These are phyloP conservation scores for Willowsia nigromaculata DNA, from an alignment of 2,888 invertebrate species.

Conservation along the genomic window DNA sequence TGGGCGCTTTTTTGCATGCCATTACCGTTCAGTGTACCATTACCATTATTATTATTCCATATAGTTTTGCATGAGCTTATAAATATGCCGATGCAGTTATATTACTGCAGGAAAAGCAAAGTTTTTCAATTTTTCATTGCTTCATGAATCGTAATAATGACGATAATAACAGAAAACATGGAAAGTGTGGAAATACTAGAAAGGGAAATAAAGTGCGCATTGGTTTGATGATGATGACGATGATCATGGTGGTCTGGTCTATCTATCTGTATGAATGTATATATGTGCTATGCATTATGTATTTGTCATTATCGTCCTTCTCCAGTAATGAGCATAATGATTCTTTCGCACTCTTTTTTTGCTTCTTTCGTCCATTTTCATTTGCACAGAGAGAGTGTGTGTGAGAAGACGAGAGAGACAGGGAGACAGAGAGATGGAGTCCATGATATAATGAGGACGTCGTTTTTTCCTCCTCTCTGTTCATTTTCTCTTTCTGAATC, in stretches of 20 bases:
- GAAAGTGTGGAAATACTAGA: neutral
- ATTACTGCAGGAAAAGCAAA: neutral
- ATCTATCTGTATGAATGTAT: neutral
- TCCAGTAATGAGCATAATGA: constrained; percentile 14
- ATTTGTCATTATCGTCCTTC: neutral
- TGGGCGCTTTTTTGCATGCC: neutral
- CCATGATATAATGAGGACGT: neutral
- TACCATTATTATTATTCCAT: neutral
- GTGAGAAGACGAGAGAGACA: neutral
- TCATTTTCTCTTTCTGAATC: constrained; percentile 21
- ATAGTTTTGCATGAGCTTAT: neutral
- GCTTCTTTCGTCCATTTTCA: neutral
- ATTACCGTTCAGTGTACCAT: neutral
- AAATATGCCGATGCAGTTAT: neutral
- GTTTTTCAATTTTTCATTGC: constrained; percentile 19
- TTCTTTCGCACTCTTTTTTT: constrained; percentile 2
- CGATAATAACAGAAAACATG: constrained; percentile 7
- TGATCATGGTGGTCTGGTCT: neutral
- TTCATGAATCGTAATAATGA: constrained; percentile 23
- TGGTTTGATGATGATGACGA: neutral
- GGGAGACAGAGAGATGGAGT: neutral
- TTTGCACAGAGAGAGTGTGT: neutral
- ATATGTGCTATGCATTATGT: neutral
- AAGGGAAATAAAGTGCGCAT: neutral
- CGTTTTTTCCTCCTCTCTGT: neutral